A percentile compares a stretch with the other conserved stretches of the same genome.
phyloP scores from a whole-genome alignment of 2,113 vertebrate species.

The Otus sunia region DNA sequence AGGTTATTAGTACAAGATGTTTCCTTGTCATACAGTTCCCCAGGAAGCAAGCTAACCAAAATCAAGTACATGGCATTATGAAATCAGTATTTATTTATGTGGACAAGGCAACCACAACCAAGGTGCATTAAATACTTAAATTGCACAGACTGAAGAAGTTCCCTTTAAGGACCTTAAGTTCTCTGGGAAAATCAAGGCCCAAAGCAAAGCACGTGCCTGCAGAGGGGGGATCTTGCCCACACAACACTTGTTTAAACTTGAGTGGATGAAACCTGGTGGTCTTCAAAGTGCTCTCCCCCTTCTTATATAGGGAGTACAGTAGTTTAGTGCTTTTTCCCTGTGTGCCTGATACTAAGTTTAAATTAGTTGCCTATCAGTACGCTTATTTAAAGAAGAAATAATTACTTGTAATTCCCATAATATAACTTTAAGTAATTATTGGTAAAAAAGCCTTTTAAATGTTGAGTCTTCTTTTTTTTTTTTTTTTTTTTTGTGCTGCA shows the following conservation, averaged over 20 bases:
- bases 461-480: neutral
- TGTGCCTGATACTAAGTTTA: neutral
- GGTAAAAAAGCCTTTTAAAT: neutral
- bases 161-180: neutral
- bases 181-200: neutral
- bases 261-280: neutral
- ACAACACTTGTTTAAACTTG: neutral
- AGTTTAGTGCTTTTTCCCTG: neutral
- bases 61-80: neutral
- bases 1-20: neutral
- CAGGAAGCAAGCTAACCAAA: neutral
- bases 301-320: neutral
- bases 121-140: neutral
- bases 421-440: neutral
- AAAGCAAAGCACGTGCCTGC: neutral
- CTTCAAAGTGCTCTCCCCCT: accelerated
- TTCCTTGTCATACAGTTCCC: neutral
- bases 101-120: neutral
- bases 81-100: neutral
- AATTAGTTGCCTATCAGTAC: neutral
- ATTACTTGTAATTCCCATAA: neutral
- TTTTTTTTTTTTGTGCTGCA: neutral
- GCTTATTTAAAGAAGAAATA: neutral
- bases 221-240: neutral
- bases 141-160: neutral